Percentiles rank a stretch among this genome's conserved stretches.
Evolutionary conservation across 2,797 vertebrate species (phyloP).

Genomic region (Malacoraja senta): DNA sequence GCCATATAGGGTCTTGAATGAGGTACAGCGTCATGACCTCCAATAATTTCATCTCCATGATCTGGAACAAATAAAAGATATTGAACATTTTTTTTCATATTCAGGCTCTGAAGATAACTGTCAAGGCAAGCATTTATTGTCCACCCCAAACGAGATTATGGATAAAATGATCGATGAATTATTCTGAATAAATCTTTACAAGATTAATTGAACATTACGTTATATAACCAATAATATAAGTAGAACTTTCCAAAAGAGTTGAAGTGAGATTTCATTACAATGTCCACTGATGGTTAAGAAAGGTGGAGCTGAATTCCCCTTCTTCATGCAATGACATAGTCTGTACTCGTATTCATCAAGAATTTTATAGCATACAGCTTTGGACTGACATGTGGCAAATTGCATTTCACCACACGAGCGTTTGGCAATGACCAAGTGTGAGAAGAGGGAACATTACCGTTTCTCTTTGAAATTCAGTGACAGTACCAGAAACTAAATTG

Average conservation of each 20-base stretch:
- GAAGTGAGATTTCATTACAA: no score
- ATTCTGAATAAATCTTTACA: neutral
- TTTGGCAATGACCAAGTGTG: neutral
- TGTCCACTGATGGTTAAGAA: neutral
- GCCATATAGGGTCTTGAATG: conserved; percentile 32
- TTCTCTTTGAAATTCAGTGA: no score
- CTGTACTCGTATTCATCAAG: neutral
- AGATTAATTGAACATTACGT: neutral
- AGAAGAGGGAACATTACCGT: no score
- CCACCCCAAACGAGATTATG: no score
- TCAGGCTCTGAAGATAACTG: no score
- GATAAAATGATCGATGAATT: neutral
- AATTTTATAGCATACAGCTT: no score
- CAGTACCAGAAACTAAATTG: no score
- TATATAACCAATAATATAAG: neutral
- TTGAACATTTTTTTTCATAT: no score
- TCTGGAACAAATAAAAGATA: neutral
- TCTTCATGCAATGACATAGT: neutral
- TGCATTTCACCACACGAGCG: neutral
- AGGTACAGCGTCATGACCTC: neutral
- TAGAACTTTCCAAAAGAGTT: neutral
- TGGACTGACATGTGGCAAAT: neutral
- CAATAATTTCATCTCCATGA: conserved; percentile 28
- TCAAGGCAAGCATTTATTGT: no score
- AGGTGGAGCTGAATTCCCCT: neutral